These are phyloP conservation scores for Rugalucina vietnamica DNA, from an alignment of 2,888 invertebrate species.

Conservation along the genomic window DNA sequence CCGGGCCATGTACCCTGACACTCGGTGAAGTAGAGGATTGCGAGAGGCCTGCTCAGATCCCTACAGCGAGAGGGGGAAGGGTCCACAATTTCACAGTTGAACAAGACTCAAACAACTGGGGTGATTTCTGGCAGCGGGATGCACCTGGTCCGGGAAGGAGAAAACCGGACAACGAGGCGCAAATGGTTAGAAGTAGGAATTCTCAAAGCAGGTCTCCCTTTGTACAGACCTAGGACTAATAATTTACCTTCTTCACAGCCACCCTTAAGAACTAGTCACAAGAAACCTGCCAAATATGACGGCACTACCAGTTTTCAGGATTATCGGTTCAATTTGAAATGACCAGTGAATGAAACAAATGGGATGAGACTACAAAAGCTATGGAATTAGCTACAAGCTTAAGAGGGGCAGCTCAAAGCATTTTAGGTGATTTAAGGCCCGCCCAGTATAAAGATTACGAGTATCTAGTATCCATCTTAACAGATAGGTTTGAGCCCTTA, in stretches of 20 bases:
- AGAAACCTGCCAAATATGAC: constrained; percentile 26
- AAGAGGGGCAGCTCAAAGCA: constrained; percentile 20
- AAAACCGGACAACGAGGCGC: background rate
- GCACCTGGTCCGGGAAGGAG: background rate
- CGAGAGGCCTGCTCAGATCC: background rate
- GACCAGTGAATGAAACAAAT: constrained; percentile 11
- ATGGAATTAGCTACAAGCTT: constrained; percentile 29
- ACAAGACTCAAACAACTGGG: background rate
- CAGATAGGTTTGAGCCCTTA: constrained; percentile 13
- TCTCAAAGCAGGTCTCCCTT: too few relatives aligned
- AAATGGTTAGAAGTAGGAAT: background rate
- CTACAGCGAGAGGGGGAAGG: background rate
- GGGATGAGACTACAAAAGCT: constrained; percentile 15
- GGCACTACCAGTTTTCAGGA: constrained; percentile 21
- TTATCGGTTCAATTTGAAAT: constrained; percentile 34
- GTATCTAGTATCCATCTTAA: constrained; percentile 14
- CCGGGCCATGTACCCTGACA: too few relatives aligned
- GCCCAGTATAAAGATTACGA: constrained; percentile 13
- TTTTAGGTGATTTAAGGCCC: constrained; percentile 18
- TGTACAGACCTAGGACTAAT: background rate
- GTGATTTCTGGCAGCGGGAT: background rate
- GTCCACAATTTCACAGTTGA: too few relatives aligned
- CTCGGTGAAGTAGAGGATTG: background rate
- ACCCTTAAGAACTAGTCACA: background rate
- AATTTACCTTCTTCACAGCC: background rate